Base-by-base conservation (phyloP, 2,113 vertebrate species). In the Larimichthys polyactis region DNA sequence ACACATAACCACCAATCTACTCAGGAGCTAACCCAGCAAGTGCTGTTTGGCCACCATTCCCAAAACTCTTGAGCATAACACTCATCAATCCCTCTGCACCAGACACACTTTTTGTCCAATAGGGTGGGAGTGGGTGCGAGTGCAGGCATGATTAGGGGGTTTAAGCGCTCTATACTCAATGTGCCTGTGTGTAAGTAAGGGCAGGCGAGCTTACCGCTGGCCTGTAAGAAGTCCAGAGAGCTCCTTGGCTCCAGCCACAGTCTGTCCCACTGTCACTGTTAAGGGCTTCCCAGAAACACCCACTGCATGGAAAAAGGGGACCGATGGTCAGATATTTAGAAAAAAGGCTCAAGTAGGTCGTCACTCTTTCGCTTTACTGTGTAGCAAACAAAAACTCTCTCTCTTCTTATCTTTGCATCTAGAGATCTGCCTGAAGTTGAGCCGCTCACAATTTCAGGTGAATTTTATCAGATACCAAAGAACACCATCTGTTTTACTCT, bases 211-310 rank as follows among this genome's bases (percentile, higher is more conserved):
- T 94, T 95, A 99, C 97, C 95, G 97, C 70, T 97, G 94, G 66
- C 96, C 79, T 74, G 95, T 91, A 57, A 98, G 96, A 76, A 99
- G 94, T 75, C 97, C 97, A 0, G 96, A 94, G 14, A 97, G 95
- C 84, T 99, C 98, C 94, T 97, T 98, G 10, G 95, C 78, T 4
- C 96, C 94, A 1, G 95, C n/a, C 17, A 95, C 92, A 1, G 94
- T 80, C 80, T 96, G 96, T 32, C 97, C 95, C 73, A 96, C 68
- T 0, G 95, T 93, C 84, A 96, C 46, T 1, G 96, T 93, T 32
- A 97, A 70, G 0, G 97, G 95, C 82, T 97, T 99, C 46, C 95
- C 96, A 17, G 96, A 91, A 0, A 93, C 52, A 19, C 94, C 95
- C 91, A 82, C 91, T 93, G 75, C 36, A 82, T 20, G 59, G 32